Conservation (phyloP, 2,113 vertebrate species). For the Dromiciops gliroides region DNA sequence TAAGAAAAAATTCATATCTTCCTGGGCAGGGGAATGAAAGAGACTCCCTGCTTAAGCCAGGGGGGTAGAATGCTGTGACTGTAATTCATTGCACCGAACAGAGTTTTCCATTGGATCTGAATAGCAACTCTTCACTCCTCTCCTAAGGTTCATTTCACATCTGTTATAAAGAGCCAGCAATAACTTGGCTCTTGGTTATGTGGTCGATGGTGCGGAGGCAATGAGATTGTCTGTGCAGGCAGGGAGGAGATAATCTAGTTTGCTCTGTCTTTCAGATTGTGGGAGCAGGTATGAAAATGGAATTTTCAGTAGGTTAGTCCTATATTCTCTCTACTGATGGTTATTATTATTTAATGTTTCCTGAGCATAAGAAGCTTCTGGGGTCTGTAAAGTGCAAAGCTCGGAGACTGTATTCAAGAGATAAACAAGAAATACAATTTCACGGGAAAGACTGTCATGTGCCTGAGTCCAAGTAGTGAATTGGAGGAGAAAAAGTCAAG, state of each 20-base stretch:
- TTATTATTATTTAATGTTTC: constrained; percentile 36
- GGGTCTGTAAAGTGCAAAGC: not conserved
- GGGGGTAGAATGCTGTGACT: constrained; percentile 4
- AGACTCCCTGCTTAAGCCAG: not conserved
- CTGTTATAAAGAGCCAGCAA: constrained; percentile 33
- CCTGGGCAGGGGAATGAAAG: not conserved
- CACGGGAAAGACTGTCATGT: not conserved
- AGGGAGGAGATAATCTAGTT: constrained; percentile 57
- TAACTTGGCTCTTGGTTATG: not conserved
- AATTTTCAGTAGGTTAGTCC: constrained; percentile 61
- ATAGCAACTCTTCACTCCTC: not conserved
- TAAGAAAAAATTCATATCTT: not conserved
- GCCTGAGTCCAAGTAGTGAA: not conserved
- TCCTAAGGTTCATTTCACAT: constrained; percentile 29
- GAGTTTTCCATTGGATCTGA: constrained; percentile 18
- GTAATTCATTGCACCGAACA: not conserved
- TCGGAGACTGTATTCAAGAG: constrained; percentile 10
- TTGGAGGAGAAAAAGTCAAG: not conserved
- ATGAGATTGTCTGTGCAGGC: constrained; percentile 44
- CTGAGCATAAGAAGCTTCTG: constrained; percentile 19
- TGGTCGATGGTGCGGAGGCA: constrained; percentile 2
- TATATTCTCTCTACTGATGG: constrained; percentile 21
- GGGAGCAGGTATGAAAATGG: constrained; percentile 54
- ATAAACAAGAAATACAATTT: not conserved
- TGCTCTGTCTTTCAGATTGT: constrained; percentile 65